phyloP scores from a whole-genome alignment of 2,888 invertebrate genomes.

The Noctuana brunneofusca region DNA sequence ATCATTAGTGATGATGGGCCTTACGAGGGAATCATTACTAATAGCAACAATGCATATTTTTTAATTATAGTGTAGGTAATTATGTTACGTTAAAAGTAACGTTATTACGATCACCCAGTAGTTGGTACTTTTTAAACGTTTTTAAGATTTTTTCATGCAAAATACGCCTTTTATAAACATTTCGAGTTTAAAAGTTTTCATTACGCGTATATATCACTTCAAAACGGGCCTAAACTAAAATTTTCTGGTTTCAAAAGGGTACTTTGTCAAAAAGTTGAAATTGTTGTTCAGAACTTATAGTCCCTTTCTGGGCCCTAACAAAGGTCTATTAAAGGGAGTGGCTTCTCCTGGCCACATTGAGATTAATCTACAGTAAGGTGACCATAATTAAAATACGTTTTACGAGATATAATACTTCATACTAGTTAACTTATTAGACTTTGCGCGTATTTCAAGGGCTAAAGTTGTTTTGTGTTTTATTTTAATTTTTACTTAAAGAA shows the following conservation, averaged over 20 bases:
- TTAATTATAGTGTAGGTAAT: no score
- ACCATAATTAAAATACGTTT: background rate
- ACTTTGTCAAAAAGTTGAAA: slow-evolving; percentile 34
- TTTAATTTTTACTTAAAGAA: no score
- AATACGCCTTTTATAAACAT: slow-evolving; percentile 2
- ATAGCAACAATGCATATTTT: no score
- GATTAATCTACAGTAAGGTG: slow-evolving; percentile 49
- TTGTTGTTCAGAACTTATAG: slow-evolving; percentile 34
- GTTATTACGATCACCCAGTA: no score
- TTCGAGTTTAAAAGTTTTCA: slow-evolving; percentile 4
- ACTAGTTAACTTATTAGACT: no score
- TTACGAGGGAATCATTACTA: background rate
- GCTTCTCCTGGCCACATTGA: slow-evolving; percentile 50
- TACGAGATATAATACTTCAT: no score
- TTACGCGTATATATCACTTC: slow-evolving; percentile 9
- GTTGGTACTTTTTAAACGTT: no score
- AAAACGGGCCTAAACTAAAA: slow-evolving; percentile 19
- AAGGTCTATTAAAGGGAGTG: slow-evolving; percentile 31
- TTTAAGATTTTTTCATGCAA: no score
- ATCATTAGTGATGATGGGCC: background rate
- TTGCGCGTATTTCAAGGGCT: no score
- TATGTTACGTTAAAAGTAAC: no score
- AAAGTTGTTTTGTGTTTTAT: no score
- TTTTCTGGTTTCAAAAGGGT: slow-evolving; percentile 28
- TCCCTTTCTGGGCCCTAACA: slow-evolving; percentile 30